Evolutionary conservation across 2,113 vertebrate species (phyloP).

Genomic region (Brienomyrus brachyistius): DNA sequence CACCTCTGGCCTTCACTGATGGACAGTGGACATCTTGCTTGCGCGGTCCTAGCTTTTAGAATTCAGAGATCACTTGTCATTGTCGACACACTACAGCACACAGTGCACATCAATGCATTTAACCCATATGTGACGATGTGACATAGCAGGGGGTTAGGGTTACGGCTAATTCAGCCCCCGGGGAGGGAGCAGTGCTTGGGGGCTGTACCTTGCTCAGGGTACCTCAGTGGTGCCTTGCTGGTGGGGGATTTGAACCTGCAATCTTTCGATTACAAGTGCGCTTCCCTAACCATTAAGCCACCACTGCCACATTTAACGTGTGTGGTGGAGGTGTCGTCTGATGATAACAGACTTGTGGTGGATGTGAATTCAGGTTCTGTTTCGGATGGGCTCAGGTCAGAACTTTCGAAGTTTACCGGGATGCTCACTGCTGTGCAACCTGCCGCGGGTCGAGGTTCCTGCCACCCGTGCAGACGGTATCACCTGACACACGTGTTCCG

Average conservation of each 20-base stretch:
- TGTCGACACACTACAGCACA: too few relatives aligned
- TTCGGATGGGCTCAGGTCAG: background rate
- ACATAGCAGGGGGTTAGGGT: too few relatives aligned
- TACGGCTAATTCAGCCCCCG: too few relatives aligned
- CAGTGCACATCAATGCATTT: too few relatives aligned
- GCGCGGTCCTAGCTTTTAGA: slow-evolving; percentile 8
- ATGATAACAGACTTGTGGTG: background rate
- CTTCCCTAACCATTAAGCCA: too few relatives aligned
- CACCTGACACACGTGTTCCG: background rate
- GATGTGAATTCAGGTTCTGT: background rate
- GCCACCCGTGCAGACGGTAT: background rate
- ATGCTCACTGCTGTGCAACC: background rate
- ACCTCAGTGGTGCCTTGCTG: too few relatives aligned
- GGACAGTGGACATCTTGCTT: slow-evolving; percentile 48
- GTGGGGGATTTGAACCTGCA: too few relatives aligned
- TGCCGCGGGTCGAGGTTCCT: background rate
- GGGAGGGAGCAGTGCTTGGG: too few relatives aligned
- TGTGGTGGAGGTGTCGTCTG: background rate
- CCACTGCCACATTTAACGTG: background rate
- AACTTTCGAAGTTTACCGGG: background rate
- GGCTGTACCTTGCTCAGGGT: too few relatives aligned
- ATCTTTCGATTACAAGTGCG: too few relatives aligned
- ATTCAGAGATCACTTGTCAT: too few relatives aligned
- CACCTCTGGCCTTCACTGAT: slow-evolving; percentile 40
- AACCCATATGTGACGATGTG: too few relatives aligned